These are phyloP conservation scores for Aplocera efformata DNA, from an alignment of 2,888 invertebrate species.

Conservation along the genomic window DNA sequence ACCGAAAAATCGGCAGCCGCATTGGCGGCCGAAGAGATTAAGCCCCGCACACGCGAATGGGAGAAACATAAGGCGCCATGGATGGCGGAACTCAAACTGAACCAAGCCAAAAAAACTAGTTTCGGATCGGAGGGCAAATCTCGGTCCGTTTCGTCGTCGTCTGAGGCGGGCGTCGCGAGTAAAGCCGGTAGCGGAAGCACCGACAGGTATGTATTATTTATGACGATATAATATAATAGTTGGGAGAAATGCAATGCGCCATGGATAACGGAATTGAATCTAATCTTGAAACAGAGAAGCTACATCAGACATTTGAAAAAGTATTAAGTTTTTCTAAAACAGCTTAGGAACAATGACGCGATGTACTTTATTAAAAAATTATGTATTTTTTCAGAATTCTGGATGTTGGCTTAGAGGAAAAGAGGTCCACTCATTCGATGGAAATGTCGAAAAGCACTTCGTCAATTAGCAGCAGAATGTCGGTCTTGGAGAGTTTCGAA, in stretches of 20 bases:
- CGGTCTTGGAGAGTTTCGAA: constrained; percentile 65
- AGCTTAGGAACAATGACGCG: too few relatives aligned
- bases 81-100: constrained; percentile 90
- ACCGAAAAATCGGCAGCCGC: constrained; percentile 44
- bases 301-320: too few relatives aligned
- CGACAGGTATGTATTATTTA: constrained; percentile 47
- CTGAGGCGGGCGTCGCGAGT: constrained; percentile 38
- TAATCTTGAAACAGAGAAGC: too few relatives aligned
- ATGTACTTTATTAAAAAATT: too few relatives aligned
- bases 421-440: constrained; percentile 65
- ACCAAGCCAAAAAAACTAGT: constrained; percentile 85
- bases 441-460: constrained; percentile 79
- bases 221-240: too few relatives aligned
- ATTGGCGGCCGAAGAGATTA: constrained; percentile 68
- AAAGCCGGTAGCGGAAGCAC: constrained; percentile 56
- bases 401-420: constrained; percentile 68
- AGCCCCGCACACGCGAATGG: constrained; percentile 85
- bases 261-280: too few relatives aligned
- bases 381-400: constrained; percentile 51
- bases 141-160: constrained; percentile 47
- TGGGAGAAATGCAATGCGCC: not conserved
- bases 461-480: constrained; percentile 69
- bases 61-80: constrained; percentile 88
- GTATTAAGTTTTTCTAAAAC: too few relatives aligned
- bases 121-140: constrained; percentile 54